phyloP scores from a whole-genome alignment of 2,113 vertebrate genomes.

The Phoenicopterus ruber region DNA sequence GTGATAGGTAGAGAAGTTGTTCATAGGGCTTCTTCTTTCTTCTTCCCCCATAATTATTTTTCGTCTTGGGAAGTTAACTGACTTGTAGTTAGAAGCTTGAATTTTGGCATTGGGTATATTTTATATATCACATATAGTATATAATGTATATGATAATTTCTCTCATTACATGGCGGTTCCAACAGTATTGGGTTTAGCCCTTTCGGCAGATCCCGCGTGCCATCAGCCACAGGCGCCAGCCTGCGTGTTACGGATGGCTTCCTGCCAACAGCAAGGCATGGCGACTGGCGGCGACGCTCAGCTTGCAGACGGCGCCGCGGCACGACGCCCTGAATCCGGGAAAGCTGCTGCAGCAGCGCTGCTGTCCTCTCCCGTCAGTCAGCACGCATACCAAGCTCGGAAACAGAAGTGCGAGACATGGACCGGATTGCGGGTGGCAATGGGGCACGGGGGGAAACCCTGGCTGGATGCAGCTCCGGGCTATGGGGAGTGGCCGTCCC shows the following conservation, averaged over 20 bases:
- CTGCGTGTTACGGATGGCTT: neutral
- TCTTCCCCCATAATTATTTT: neutral
- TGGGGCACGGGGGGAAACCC: neutral
- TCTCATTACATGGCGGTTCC: neutral
- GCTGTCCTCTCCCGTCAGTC: neutral
- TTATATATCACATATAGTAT: neutral
- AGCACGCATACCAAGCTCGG: accelerated
- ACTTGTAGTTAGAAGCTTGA: neutral
- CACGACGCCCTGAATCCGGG: neutral
- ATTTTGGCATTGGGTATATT: neutral
- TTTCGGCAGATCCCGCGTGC: neutral
- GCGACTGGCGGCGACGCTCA: neutral
- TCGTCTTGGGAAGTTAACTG: neutral
- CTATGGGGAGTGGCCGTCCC: neutral
- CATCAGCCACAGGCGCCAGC: neutral
- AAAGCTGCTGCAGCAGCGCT: neutral
- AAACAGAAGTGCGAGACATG: neutral
- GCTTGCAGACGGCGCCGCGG: neutral
- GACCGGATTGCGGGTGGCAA: neutral
- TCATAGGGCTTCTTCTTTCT: neutral
- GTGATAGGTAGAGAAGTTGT: neutral
- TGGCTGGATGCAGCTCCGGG: neutral
- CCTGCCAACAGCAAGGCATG: neutral
- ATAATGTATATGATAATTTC: neutral
- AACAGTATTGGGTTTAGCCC: neutral